phyloP scores from a whole-genome alignment of 2,797 vertebrate species.

The Simalia tracyae region DNA sequence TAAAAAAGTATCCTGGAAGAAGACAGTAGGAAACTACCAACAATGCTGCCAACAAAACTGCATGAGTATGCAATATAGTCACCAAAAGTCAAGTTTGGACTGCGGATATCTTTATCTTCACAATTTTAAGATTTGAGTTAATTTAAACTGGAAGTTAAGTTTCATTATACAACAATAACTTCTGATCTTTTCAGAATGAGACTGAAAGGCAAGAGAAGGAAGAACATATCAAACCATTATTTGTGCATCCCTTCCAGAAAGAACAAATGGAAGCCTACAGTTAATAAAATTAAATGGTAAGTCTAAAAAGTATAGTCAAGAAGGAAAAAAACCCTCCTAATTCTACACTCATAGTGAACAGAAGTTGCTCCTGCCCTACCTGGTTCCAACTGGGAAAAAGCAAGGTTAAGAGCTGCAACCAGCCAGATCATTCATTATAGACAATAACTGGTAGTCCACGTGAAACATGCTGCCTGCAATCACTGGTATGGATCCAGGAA shows the following conservation, averaged over 20 bases:
- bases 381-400: background rate
- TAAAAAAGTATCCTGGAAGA: background rate
- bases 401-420: background rate
- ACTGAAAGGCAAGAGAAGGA: background rate
- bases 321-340: background rate
- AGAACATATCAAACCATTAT: background rate
- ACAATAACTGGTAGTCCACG: background rate
- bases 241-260: background rate
- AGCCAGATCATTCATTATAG: background rate
- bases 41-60: background rate
- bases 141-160: background rate
- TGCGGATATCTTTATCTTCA: background rate
- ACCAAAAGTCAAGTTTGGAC: background rate
- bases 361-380: background rate
- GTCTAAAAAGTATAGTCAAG: background rate
- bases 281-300: background rate
- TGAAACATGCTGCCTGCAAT: background rate
- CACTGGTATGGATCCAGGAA: background rate
- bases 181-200: background rate
- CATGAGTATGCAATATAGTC: background rate
- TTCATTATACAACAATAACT: background rate
- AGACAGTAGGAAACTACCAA: background rate
- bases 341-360: background rate
- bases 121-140: background rate
- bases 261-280: background rate